Base-by-base conservation (phyloP, 2,888 invertebrate genomes). In the Dastarcus helophoroides region DNA sequence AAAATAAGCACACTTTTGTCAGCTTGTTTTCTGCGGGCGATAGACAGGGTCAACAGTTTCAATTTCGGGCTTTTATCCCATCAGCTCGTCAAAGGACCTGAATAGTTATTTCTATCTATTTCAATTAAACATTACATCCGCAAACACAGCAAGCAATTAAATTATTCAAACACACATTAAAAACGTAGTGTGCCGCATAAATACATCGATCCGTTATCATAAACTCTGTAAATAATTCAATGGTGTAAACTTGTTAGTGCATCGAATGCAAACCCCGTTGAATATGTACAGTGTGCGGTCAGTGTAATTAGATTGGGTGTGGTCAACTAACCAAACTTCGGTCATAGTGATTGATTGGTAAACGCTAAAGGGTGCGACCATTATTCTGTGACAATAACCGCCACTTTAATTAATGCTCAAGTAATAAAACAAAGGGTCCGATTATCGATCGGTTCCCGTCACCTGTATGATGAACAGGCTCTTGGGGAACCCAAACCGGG, bases 301-400 rank as follows among this genome's bases (percentile, higher is more conserved):
- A 28, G 36, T 35, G 45, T 47, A 49, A 47, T 49, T 49, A 49
- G 47, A 46, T 43, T 44, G 45, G 44, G 45, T 42, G 43, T 40
- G 45, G 46, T 41, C 40, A 43, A 36, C 44, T 42, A 39, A 47
- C 45, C 46, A 41, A 46, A 41, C 40, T 45, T 41, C 41, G 43
- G 35, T 45, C 44, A 41, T 37, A 32, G 37, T 49, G 48, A 47
- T 49, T 47, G 47, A 49, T 47, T 40, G 40, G 42, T 31, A 38
- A 21, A 38, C 39, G 41, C 43, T 40, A 35, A 33, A n/a, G 32
- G 38, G 26, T 41, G 21, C 32, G 38, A 43, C 47, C 46, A 46
- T 47, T 42, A 45, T 41, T 39, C 42, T 45, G 44, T 44, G 48
- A 46, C 41, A 44, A 47, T 42, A 42, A 37, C 36, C 39, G 34